Evolutionary conservation across 2,113 vertebrate species (phyloP).

Genomic region (Thalassarche chlororhynchos): DNA sequence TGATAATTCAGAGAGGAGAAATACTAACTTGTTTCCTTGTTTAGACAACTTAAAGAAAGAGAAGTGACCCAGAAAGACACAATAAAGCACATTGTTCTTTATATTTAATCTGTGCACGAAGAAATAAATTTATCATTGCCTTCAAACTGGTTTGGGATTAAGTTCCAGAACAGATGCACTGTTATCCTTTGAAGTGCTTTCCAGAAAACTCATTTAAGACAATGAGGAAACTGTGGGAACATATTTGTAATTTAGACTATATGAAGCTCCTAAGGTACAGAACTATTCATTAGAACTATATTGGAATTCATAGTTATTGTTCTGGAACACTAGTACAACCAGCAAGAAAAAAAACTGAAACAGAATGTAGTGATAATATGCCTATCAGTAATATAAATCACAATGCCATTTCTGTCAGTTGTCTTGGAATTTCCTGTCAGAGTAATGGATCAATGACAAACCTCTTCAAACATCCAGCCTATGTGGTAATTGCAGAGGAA

Average conservation of each 20-base stretch:
- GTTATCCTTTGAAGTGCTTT: not conserved
- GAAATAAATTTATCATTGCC: not conserved
- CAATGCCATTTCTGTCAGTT: not conserved
- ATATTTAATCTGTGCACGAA: not conserved
- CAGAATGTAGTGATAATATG: not conserved
- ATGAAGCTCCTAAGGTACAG: not conserved
- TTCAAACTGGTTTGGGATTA: not conserved
- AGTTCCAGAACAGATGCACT: not conserved
- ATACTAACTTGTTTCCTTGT: not conserved
- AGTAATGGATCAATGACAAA: accelerated
- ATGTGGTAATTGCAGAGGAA: not conserved
- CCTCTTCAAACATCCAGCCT: not conserved
- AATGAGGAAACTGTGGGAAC: not conserved
- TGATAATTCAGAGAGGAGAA: not conserved
- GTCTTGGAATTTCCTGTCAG: not conserved
- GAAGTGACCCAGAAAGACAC: not conserved
- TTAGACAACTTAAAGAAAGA: not conserved
- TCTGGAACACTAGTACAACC: not conserved
- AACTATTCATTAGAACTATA: not conserved
- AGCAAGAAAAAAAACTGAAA: not conserved
- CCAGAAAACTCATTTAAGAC: not conserved
- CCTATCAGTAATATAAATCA: not conserved
- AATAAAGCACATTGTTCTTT: not conserved
- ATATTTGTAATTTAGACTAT: not conserved
- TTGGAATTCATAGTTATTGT: not conserved